These are phyloP conservation scores for Tryphoninae sp. DNA, from an alignment of 2,888 invertebrate species.

Conservation along the genomic window DNA sequence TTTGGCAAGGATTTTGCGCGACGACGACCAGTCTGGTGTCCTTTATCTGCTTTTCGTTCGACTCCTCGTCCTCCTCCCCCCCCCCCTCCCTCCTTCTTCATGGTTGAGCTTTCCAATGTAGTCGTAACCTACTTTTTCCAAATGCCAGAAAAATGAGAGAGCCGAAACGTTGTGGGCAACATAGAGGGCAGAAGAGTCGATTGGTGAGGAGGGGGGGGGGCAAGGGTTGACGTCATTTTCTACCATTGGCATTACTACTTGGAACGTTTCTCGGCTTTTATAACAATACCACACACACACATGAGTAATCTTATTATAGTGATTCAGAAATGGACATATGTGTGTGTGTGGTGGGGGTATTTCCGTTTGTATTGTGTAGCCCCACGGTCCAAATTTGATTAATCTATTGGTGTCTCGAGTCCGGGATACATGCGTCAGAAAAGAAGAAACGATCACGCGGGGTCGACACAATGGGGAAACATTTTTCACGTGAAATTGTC, in stretches of 20 bases:
- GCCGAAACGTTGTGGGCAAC: background rate
- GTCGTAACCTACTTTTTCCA: conserved; percentile 57
- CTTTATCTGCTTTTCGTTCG: conserved; percentile 25
- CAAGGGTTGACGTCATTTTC: conserved; percentile 42
- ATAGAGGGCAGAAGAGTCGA: too few species aligned
- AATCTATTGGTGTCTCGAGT: conserved; percentile 31
- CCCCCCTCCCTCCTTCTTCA: background rate
- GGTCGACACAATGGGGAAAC: background rate
- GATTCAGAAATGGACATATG: background rate
- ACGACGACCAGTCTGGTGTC: conserved; percentile 45
- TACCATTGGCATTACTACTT: conserved; percentile 36
- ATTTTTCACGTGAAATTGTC: background rate
- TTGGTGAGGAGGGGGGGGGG: too few species aligned
- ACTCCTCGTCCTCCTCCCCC: too few species aligned
- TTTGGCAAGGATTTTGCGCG: conserved; percentile 53
- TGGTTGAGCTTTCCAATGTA: conserved; percentile 2
- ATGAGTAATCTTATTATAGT: background rate
- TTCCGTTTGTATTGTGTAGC: background rate
- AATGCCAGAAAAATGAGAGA: conserved; percentile 35
- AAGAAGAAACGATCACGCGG: background rate
- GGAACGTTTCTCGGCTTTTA: background rate
- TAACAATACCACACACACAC: too few species aligned
- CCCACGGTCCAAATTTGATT: conserved; percentile 24
- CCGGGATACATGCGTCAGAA: conserved; percentile 18
- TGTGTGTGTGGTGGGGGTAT: background rate